phyloP scores from a whole-genome alignment of 2,888 invertebrate genomes.

The Himalopsyche japonica region DNA sequence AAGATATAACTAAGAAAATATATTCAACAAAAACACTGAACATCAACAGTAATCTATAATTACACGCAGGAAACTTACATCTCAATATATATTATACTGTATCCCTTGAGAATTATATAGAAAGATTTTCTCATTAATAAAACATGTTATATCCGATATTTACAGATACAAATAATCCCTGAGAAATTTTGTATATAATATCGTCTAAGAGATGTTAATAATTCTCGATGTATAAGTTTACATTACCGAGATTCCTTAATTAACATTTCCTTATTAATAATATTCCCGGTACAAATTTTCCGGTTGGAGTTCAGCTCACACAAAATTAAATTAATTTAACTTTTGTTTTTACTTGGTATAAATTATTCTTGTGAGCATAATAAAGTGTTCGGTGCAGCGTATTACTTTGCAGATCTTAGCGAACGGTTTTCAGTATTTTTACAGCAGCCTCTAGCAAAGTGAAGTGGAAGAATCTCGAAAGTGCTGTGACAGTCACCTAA shows the following conservation, averaged over 20 bases:
- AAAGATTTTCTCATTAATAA: neutral
- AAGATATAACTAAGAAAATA: too few species aligned
- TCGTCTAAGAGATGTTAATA: neutral
- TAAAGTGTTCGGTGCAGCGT: neutral
- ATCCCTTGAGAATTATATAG: neutral
- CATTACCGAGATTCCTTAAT: neutral
- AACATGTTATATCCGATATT: neutral
- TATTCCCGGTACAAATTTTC: neutral
- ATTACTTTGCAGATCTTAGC: neutral
- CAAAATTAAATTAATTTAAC: neutral
- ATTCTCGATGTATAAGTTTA: neutral
- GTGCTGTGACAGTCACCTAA: conserved; percentile 12
- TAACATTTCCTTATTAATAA: neutral
- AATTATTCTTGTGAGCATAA: neutral
- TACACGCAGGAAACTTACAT: too few species aligned
- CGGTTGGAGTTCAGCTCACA: neutral
- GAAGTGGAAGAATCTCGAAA: neutral
- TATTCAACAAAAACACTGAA: too few species aligned
- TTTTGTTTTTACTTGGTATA: neutral
- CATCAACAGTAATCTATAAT: too few species aligned
- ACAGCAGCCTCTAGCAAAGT: neutral
- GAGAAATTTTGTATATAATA: neutral
- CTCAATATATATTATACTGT: neutral
- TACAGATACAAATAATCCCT: neutral
- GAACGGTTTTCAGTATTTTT: neutral